A percentile compares a stretch with the other conserved stretches of the same genome.
Conservation (phyloP, 37 sponge, comb jelly and placozoan species). For the Spongilla lacustris region DNA sequence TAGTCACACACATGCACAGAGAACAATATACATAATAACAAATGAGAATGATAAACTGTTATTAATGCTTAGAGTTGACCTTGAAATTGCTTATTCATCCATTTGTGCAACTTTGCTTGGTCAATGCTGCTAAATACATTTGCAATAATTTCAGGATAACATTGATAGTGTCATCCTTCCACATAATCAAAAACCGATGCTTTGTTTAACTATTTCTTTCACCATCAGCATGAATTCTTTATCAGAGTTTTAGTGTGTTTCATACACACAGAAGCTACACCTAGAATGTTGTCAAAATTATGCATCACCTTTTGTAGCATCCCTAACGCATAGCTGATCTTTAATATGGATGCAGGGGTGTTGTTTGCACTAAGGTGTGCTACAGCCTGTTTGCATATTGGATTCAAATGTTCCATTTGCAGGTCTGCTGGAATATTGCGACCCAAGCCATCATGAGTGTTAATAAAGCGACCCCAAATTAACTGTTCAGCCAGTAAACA, state of each 20-base stretch:
- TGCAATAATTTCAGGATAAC: not conserved
- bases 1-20: too few species aligned
- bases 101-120: not conserved
- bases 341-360: not conserved
- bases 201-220: not conserved
- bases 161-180: not conserved
- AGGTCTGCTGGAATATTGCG: constrained; percentile 33
- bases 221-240: not conserved
- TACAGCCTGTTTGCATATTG: constrained; percentile 8
- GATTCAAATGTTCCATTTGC: constrained; percentile 45
- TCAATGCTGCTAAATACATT: not conserved
- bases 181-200: not conserved
- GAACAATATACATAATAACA: too few species aligned
- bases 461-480: constrained; percentile 31
- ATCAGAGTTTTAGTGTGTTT: not conserved
- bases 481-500: constrained; percentile 34
- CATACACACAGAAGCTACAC: not conserved
- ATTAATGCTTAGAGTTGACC: not conserved
- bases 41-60: too few species aligned
- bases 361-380: constrained; percentile 33
- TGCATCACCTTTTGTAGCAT: not conserved
- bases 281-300: not conserved
- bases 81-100: not conserved
- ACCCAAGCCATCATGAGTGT: constrained; percentile 12
- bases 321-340: not conserved